Percentiles rank a stretch among this genome's conserved stretches.
phyloP scores from a whole-genome alignment of 2,113 vertebrate genomes.

The Urocolius indicus region DNA sequence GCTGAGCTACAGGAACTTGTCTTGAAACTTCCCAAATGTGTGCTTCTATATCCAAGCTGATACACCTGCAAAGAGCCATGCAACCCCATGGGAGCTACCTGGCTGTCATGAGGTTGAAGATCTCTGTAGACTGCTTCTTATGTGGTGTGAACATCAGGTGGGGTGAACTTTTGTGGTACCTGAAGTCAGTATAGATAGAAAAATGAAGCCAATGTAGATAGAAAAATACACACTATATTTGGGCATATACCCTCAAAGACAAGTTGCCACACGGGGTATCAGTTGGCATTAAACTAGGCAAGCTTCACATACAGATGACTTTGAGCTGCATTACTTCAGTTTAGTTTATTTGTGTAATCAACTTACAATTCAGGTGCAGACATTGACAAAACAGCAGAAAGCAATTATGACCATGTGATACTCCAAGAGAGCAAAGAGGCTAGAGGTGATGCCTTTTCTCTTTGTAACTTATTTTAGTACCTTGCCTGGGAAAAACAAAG shows the following conservation, averaged over 20 bases:
- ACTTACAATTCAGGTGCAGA: neutral
- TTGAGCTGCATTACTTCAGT: neutral
- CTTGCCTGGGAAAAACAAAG: neutral
- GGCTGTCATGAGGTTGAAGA: neutral
- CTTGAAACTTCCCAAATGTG: neutral
- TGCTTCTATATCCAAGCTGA: neutral
- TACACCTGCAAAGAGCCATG: neutral
- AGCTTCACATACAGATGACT: neutral
- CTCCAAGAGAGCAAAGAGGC: neutral
- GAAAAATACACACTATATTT: neutral
- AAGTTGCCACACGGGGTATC: no score
- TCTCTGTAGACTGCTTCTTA: neutral
- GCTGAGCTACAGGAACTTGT: neutral
- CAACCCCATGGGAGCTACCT: neutral
- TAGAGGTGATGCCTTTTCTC: neutral
- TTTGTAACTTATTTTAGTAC: neutral
- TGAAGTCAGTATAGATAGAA: neutral
- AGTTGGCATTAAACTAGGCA: neutral
- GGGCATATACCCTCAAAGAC: neutral
- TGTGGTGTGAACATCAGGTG: neutral
- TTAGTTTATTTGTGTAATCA: neutral
- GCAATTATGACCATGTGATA: fast-evolving
- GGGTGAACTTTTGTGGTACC: neutral
- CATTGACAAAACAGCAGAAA: neutral
- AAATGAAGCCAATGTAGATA: neutral